These are phyloP conservation scores for Pecten maximus DNA, from an alignment of 2,888 invertebrate genomes.

Conservation along the genomic window DNA sequence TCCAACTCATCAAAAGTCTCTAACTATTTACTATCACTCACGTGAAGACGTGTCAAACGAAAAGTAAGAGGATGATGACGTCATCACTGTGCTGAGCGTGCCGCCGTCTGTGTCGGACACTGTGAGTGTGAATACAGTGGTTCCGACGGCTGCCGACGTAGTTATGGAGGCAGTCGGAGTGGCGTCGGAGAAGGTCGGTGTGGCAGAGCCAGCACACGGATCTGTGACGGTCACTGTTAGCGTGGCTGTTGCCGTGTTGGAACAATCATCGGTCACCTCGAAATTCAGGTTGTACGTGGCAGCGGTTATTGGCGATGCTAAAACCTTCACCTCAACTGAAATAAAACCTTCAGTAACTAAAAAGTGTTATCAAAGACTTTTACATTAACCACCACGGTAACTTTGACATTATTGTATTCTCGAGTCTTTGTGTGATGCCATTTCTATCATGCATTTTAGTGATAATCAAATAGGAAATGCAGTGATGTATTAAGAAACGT, in stretches of 20 bases:
- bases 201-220: neutral
- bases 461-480: too few relatives aligned
- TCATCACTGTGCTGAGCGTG: neutral
- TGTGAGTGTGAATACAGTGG: neutral
- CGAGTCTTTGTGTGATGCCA: too few relatives aligned
- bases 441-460: too few relatives aligned
- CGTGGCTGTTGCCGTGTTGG: conserved; percentile 13
- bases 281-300: neutral
- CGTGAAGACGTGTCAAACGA: neutral
- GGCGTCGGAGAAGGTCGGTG: conserved; percentile 18
- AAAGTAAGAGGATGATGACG: neutral
- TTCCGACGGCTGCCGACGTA: neutral
- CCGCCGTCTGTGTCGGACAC: neutral
- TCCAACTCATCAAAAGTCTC: too few relatives aligned
- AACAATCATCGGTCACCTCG: neutral
- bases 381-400: too few relatives aligned
- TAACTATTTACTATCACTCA: neutral
- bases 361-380: too few relatives aligned
- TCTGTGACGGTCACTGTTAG: neutral
- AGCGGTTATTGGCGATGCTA: neutral
- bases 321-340: neutral
- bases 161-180: neutral
- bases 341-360: too few relatives aligned
- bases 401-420: too few relatives aligned
- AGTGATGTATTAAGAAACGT: too few relatives aligned